Percentiles rank a stretch among this genome's conserved stretches.
Conservation (phyloP, 2,797 vertebrate genomes). For the Crax fasciolata region DNA sequence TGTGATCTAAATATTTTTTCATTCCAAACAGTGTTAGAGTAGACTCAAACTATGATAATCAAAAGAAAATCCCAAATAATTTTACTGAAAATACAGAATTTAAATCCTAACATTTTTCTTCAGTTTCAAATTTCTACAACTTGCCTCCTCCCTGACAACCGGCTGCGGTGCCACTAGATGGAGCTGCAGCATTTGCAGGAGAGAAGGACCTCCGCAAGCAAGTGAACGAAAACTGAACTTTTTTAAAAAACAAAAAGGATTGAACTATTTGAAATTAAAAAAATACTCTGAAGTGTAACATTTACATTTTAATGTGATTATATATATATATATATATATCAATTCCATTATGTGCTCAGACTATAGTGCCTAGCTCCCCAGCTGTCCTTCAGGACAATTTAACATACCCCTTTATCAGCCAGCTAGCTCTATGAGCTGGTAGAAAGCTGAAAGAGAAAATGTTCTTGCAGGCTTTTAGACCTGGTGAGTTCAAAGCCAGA, state of each 20-base stretch:
- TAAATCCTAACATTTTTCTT: not conserved
- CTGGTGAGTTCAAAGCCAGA: constrained; percentile 81
- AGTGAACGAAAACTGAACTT: not conserved
- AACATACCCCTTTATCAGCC: constrained; percentile 43
- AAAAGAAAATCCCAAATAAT: not conserved
- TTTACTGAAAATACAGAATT: not conserved
- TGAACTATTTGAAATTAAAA: not conserved
- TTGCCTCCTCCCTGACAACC: not conserved
- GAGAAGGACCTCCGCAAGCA: not conserved
- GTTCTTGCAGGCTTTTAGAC: constrained; percentile 81
- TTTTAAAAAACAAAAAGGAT: not conserved
- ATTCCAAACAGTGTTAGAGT: fast-evolving
- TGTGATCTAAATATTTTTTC: not conserved
- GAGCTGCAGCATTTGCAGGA: constrained; percentile 49
- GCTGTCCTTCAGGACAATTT: constrained; percentile 75
- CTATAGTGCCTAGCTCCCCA: not conserved
- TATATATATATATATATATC: not conserved
- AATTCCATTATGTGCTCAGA: constrained; percentile 25
- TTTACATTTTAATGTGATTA: constrained; percentile 53
- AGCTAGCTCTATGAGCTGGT: constrained; percentile 9
- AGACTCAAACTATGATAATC: not conserved
- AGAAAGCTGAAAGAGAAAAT: constrained; percentile 64
- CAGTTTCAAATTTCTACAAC: fast-evolving
- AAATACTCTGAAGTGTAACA: not conserved
- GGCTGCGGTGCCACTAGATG: constrained; percentile 67